Conservation (phyloP, 2,797 vertebrate species). For the Notolabrus celidotus region DNA sequence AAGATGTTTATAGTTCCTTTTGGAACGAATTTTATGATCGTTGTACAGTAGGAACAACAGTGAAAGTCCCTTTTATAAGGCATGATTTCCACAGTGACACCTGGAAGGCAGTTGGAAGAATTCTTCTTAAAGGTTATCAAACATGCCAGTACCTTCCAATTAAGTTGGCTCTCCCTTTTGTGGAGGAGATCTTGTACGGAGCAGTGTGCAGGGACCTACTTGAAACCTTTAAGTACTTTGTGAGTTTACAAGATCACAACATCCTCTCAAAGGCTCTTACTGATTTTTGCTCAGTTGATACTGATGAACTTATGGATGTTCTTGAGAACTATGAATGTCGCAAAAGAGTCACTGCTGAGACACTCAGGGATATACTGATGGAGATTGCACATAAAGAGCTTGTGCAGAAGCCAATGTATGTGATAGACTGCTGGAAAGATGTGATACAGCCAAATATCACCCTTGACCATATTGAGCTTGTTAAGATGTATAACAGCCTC, state of each 20-base stretch:
- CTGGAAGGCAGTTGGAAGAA: too few relatives aligned
- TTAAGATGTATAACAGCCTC: not conserved
- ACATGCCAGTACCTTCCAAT: not conserved
- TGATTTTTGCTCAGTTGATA: not conserved
- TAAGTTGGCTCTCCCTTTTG: not conserved
- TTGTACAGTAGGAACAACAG: not conserved
- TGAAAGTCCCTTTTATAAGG: too few relatives aligned
- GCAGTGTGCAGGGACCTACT: not conserved
- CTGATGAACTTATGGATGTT: not conserved
- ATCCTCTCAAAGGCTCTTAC: not conserved
- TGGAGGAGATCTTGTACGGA: not conserved
- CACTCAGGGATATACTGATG: not conserved
- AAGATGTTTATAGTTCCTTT: not conserved
- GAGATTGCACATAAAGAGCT: not conserved
- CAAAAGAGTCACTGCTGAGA: not conserved
- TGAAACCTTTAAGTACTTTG: not conserved
- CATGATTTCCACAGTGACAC: too few relatives aligned
- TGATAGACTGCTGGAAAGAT: not conserved
- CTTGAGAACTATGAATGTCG: not conserved
- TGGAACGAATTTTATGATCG: not conserved
- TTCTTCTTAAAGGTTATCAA: not conserved
- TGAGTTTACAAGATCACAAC: not conserved
- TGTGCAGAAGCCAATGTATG: not conserved
- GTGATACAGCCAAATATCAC: not conserved
- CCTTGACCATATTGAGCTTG: not conserved